These are phyloP conservation scores for Hippopotamus amphibius DNA, from an alignment of 2,113 vertebrate species.

Conservation along the genomic window DNA sequence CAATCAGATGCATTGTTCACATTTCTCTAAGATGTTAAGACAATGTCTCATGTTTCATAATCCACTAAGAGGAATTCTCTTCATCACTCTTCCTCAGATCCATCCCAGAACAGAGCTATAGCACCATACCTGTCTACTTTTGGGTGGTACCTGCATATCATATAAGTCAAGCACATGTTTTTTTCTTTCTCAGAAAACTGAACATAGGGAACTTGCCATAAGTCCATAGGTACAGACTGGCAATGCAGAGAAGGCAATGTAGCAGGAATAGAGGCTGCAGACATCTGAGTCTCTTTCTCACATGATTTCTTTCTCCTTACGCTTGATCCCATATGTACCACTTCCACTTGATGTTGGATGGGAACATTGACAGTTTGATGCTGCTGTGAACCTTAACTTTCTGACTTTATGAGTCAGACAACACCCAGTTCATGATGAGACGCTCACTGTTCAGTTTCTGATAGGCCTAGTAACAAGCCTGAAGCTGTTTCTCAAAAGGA, in stretches of 20 bases:
- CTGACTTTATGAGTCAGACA: background rate
- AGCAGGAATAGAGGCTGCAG: background rate
- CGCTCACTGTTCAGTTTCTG: background rate
- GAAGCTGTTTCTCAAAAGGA: background rate
- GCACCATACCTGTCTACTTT: background rate
- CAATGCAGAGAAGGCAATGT: background rate
- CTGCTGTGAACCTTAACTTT: background rate
- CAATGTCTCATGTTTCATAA: background rate
- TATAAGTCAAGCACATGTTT: background rate
- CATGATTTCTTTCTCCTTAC: background rate
- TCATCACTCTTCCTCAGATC: background rate
- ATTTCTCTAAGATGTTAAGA: background rate
- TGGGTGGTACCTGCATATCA: background rate
- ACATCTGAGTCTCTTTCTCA: background rate
- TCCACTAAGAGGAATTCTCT: background rate
- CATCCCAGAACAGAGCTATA: background rate
- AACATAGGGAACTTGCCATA: background rate
- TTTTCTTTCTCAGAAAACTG: background rate
- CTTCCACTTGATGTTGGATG: background rate
- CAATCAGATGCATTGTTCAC: background rate
- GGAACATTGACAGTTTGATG: background rate
- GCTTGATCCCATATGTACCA: background rate
- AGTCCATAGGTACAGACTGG: background rate
- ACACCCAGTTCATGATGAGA: background rate
- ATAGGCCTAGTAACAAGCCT: background rate